phyloP scores from a whole-genome alignment of 2,113 vertebrate genomes.

The Petromus typicus region DNA sequence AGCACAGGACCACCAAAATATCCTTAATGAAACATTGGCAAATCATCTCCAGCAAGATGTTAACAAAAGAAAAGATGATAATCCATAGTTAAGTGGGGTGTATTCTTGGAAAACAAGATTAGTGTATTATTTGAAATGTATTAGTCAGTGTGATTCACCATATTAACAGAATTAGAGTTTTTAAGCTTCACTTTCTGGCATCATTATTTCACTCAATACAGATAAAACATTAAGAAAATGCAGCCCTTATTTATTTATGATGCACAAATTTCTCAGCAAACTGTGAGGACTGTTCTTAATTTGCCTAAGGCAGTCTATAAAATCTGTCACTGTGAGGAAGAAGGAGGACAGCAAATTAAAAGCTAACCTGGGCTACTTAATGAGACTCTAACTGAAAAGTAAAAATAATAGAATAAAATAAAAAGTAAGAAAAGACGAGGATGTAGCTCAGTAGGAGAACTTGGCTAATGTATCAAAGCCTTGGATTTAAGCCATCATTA shows the following conservation, averaged over 20 bases:
- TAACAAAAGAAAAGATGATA: not conserved
- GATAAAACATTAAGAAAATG: slow-evolving; percentile 18
- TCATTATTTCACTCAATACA: not conserved
- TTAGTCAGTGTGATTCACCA: not conserved
- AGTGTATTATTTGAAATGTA: not conserved
- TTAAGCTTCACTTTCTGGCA: not conserved
- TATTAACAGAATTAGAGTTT: not conserved
- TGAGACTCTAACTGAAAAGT: not conserved
- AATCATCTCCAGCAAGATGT: not conserved
- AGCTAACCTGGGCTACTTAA: not conserved
- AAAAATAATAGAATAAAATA: not conserved
- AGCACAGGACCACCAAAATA: not conserved
- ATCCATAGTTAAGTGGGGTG: not conserved
- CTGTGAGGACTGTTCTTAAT: not conserved
- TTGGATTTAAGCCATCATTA: not conserved
- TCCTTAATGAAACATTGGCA: not conserved
- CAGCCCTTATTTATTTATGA: not conserved
- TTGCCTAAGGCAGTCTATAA: not conserved
- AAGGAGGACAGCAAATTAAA: not conserved
- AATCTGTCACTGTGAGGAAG: not conserved
- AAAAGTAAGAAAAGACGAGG: not conserved
- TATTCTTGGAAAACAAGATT: not conserved
- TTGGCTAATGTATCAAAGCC: not conserved
- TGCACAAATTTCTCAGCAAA: not conserved
- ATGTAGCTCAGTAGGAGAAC: not conserved